A percentile compares a stretch with the other conserved stretches of the same genome.
phyloP scores from a whole-genome alignment of 2,113 vertebrate genomes.

The Cyphomyrus discorhynchus region DNA sequence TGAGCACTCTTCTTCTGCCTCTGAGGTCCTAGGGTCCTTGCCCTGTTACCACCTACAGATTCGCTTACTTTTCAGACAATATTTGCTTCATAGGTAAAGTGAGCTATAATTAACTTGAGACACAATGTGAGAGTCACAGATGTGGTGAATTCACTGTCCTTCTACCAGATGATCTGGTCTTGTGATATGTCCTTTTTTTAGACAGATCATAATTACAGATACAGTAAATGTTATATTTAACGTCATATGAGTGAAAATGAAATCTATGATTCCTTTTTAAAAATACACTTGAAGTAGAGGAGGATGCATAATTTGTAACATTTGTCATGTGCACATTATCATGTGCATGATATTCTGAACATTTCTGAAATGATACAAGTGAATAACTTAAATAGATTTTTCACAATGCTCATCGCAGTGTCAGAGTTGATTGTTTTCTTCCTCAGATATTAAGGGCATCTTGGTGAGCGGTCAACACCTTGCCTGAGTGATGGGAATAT shows the following conservation, averaged over 20 bases:
- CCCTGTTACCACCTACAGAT: constrained; percentile 45
- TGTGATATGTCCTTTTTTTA: neutral
- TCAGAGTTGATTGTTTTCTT: constrained; percentile 7
- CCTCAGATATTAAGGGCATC: constrained; percentile 34
- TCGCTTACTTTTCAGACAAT: constrained; percentile 67
- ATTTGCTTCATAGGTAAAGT: constrained; percentile 60
- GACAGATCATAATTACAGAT: neutral
- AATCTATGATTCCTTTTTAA: neutral
- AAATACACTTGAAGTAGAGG: neutral
- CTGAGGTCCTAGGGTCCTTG: constrained; percentile 49
- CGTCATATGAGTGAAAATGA: neutral
- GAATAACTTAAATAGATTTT: neutral
- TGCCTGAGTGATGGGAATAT: constrained; percentile 48
- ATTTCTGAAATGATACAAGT: neutral
- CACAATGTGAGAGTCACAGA: constrained; percentile 36
- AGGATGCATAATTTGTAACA: neutral
- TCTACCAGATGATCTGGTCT: neutral
- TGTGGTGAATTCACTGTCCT: neutral
- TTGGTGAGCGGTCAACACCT: constrained; percentile 27
- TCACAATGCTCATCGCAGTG: neutral
- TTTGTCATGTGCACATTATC: neutral
- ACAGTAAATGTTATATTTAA: constrained; percentile 7
- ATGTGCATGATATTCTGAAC: neutral
- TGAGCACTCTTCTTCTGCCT: constrained; percentile 49
- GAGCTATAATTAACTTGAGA: constrained; percentile 58